These are phyloP conservation scores for Taeniopygia guttata DNA, from an alignment of 2,797 vertebrate genomes.

Conservation along the genomic window DNA sequence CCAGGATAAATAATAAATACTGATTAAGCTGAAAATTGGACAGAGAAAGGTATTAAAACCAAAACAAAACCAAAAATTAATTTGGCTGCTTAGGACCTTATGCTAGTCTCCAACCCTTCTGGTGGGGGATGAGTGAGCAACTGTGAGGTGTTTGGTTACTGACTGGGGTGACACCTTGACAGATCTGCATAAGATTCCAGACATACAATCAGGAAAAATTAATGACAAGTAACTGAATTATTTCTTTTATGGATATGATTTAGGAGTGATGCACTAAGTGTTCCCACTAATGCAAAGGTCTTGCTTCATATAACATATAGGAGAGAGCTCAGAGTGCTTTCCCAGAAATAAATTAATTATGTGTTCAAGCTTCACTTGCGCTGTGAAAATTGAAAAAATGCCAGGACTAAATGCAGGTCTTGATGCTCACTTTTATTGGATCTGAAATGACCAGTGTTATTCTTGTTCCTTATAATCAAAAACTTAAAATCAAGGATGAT, in stretches of 20 bases:
- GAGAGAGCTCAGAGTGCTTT: not conserved
- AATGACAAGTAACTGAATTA: not conserved
- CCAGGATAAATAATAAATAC: not conserved
- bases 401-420: not conserved
- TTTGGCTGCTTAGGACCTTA: not conserved
- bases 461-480: not conserved
- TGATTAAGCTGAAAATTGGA: not conserved
- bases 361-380: not conserved
- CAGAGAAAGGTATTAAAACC: not conserved
- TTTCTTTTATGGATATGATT: not conserved
- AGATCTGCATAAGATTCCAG: not conserved
- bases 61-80: not conserved
- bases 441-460: not conserved
- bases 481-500: not conserved
- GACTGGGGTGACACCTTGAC: accelerated
- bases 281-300: not conserved
- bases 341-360: not conserved
- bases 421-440: not conserved
- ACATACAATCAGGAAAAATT: not conserved
- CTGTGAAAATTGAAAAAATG: not conserved
- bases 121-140: not conserved
- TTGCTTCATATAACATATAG: not conserved
- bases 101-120: not conserved
- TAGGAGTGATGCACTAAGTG: not conserved
- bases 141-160: accelerated